Evolutionary conservation across 2,888 invertebrate species (phyloP), one percentile per base, ranked within the genome.

Genomic region (Drosophila ezoana): DNA sequence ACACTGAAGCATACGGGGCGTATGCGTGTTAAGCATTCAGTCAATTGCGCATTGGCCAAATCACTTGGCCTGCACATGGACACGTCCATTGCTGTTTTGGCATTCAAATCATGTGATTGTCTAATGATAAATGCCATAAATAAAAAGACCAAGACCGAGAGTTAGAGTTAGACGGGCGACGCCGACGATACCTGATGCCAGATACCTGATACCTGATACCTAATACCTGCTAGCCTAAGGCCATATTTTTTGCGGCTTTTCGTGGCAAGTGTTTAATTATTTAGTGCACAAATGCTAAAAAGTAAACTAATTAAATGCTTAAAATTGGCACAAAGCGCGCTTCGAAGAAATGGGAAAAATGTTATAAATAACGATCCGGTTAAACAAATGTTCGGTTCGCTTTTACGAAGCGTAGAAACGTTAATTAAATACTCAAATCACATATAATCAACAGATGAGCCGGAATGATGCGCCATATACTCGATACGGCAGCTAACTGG

Each of bases 71-170:
- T 66, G 71, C 60, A 71, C 61, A 66, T 62, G 59, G 51, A 69
- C 75, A 74, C 63, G 71, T 65, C 47, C 65, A 63, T 8, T 38
- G 40, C 69, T 60, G 48, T 64, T 81, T 81, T 73, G 65, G 61
- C 68, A 81, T 84, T 81, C 84, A 73, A 74, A 81, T 79, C 85
- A 76, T 79, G 85, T 54, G 53, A 41, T 52, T 60, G 57, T 66
- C 81, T 73, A 81, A 73, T 81, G 84, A 76, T 81, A 57, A 65
- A 77, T 58, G 72, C 70, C 75, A 74, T 77, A 78, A 75, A 75
- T 66, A 68, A 72, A 67, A 66, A 72, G 60, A 45, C 54, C 65
- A 74, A 70, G 57, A 67, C 52, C 51, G 16, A 70, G 32, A 59
- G 32, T 23, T 23, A 6, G 23, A 51, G 38, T 37, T 14, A 28